A percentile compares a stretch with the other conserved stretches of the same genome.
Evolutionary conservation across 1,140 invertebrate genomes (phyloP).

Genomic region (Asobara japonica): DNA sequence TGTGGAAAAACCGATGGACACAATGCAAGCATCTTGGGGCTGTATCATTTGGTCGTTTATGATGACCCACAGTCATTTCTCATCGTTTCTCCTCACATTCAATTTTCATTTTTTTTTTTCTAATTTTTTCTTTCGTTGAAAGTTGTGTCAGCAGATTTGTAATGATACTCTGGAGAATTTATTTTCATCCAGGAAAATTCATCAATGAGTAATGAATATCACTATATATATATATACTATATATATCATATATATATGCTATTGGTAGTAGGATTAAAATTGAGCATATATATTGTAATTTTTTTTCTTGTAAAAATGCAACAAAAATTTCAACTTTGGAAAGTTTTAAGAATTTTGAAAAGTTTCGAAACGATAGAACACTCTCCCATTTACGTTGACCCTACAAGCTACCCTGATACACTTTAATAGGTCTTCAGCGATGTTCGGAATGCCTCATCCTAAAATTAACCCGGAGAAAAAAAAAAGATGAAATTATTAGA

Average conservation of each 20-base stretch:
- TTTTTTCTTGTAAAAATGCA: neutral
- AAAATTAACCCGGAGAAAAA: neutral
- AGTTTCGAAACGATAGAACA: too few species aligned
- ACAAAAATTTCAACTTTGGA: too few species aligned
- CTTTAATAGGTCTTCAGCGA: neutral
- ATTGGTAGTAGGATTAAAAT: neutral
- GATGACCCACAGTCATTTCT: slow-evolving; percentile 46
- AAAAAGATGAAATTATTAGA: slow-evolving; percentile 54
- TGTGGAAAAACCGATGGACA: slow-evolving; percentile 39
- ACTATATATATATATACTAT: too few species aligned
- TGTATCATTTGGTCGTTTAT: slow-evolving; percentile 63
- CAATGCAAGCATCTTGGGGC: slow-evolving; percentile 52
- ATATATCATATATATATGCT: too few species aligned
- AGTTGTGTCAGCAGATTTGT: neutral
- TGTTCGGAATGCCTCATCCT: neutral
- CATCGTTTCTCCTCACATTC: slow-evolving; percentile 1
- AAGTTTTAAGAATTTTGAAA: too few species aligned
- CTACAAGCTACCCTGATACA: neutral
- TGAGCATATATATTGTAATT: neutral
- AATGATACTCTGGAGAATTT: neutral
- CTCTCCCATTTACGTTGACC: too few species aligned
- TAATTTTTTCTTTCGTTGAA: neutral
- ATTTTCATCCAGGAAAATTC: too few species aligned
- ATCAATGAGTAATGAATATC: too few species aligned
- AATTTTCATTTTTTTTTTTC: slow-evolving; percentile 15